These are phyloP conservation scores for Cyclophora punctaria DNA, from an alignment of 2,888 invertebrate genomes.

Conservation along the genomic window DNA sequence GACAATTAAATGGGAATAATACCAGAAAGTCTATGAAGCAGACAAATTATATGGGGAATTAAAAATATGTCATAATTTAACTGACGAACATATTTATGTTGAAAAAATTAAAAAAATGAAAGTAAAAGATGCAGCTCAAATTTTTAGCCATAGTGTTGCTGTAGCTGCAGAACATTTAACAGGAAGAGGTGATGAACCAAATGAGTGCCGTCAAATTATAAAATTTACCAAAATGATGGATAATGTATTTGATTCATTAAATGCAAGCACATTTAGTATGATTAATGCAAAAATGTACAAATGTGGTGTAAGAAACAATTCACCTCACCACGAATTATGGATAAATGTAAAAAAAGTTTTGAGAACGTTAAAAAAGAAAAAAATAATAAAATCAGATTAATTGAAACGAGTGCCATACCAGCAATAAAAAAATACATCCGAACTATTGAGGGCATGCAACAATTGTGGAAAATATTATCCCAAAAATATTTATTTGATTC, in stretches of 20 bases:
- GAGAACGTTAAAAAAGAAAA: neutral
- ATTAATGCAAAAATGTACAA: constrained; percentile 16
- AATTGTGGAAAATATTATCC: constrained; percentile 17
- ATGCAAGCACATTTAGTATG: constrained; percentile 8
- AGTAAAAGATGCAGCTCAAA: constrained; percentile 22
- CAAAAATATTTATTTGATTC: constrained; percentile 19
- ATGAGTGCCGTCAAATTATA: constrained; percentile 2
- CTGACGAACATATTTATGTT: constrained; percentile 20
- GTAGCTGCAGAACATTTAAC: constrained; percentile 16
- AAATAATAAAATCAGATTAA: constrained; percentile 8
- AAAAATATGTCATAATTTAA: constrained; percentile 16
- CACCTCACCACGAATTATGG: constrained; percentile 11
- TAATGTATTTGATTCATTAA: constrained; percentile 18
- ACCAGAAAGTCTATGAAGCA: constrained; percentile 15
- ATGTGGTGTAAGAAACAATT: constrained; percentile 8
- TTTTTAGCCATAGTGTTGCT: constrained; percentile 27
- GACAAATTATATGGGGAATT: constrained; percentile 21
- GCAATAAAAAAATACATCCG: constrained; percentile 23
- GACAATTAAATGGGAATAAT: constrained; percentile 23
- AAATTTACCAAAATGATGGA: constrained; percentile 6
- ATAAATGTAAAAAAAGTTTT: constrained; percentile 1
- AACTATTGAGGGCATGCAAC: constrained; percentile 25
- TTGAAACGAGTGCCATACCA: constrained; percentile 18
- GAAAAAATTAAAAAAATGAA: constrained; percentile 26
- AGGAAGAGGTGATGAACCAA: constrained; percentile 4